Evolutionary conservation across 2,888 invertebrate species (phyloP).

Genomic region (Pegoplata infirma): DNA sequence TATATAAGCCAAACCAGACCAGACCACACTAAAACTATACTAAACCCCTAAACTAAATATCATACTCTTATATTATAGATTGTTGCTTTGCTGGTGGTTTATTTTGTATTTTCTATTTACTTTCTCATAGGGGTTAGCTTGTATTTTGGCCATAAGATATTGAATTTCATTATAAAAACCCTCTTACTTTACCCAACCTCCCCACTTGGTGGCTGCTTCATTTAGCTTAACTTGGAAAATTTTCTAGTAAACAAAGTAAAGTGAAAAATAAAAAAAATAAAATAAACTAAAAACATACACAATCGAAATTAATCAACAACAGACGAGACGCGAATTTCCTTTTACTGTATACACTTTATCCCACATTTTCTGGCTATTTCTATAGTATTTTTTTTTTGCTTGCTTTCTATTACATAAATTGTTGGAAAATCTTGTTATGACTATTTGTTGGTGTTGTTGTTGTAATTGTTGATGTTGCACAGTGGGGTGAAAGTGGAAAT

Average conservation of each 20-base stretch:
- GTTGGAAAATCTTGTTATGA: slow-evolving; percentile 57
- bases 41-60: slow-evolving; percentile 51
- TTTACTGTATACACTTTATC: slow-evolving; percentile 14
- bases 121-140: slow-evolving; percentile 52
- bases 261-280: neutral
- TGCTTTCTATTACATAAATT: slow-evolving; percentile 57
- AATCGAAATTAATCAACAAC: slow-evolving; percentile 65
- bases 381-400: slow-evolving; percentile 20
- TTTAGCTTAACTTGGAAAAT: slow-evolving; percentile 27
- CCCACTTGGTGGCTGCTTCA: slow-evolving; percentile 10
- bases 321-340: slow-evolving; percentile 64
- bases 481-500: no score
- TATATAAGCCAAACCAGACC: slow-evolving; percentile 50
- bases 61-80: slow-evolving; percentile 25
- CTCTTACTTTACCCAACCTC: neutral
- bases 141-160: slow-evolving; percentile 62
- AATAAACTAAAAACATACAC: slow-evolving; percentile 41
- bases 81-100: slow-evolving; percentile 40
- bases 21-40: slow-evolving; percentile 5
- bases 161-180: slow-evolving; percentile 57
- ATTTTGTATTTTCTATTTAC: slow-evolving; percentile 31
- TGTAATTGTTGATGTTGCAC: no score
- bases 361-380: slow-evolving; percentile 6
- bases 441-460: slow-evolving; percentile 30
- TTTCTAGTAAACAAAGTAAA: slow-evolving; percentile 14